phyloP scores from a whole-genome alignment of 2,113 vertebrate species.

The Lophura nycthemera region DNA sequence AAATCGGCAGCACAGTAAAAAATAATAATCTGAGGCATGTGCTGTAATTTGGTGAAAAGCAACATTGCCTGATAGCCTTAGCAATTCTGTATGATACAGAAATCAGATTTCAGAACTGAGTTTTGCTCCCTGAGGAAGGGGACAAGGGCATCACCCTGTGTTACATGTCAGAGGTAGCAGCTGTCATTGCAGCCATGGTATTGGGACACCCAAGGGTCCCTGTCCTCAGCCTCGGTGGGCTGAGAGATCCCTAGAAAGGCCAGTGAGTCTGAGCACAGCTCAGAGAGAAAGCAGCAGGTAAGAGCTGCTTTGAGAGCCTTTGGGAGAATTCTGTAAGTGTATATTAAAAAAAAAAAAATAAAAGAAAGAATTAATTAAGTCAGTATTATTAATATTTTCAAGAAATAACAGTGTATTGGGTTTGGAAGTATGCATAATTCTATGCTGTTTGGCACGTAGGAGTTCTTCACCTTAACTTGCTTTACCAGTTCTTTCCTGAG shows the following conservation, averaged over 20 bases:
- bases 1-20: not conserved
- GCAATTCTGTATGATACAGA: not conserved
- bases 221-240: rapidly evolving
- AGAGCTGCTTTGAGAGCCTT: not conserved
- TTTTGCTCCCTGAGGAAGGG: not conserved
- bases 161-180: not conserved
- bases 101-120: not conserved
- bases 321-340: not conserved
- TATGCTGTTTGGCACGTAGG: not conserved
- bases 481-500: constrained; percentile 8
- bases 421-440: not conserved
- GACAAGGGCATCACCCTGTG: not conserved
- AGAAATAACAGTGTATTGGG: not conserved
- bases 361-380: not conserved
- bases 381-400: not conserved
- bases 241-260: not conserved
- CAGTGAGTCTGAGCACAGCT: not conserved
- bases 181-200: rapidly evolving
- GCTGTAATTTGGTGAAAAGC: not conserved
- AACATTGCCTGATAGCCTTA: not conserved
- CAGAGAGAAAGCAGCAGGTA: not conserved
- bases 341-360: not conserved
- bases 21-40: rapidly evolving
- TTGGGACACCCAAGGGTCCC: not conserved
- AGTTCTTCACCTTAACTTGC: not conserved